A percentile compares a stretch with the other conserved stretches of the same genome.
These are phyloP conservation scores for Meandrusa payeni DNA, from an alignment of 2,888 invertebrate genomes.

Conservation along the genomic window DNA sequence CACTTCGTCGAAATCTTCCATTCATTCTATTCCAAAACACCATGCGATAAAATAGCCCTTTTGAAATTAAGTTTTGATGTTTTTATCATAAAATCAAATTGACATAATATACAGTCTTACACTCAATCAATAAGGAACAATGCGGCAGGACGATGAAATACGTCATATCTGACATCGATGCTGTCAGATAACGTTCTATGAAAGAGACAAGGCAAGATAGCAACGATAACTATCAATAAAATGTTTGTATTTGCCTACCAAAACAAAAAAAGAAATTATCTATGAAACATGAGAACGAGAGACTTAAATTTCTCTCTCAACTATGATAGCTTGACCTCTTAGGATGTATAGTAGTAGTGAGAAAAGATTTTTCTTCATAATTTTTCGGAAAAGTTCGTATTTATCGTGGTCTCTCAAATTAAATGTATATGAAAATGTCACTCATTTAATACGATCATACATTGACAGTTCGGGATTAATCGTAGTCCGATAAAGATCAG, in stretches of 20 bases:
- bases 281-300: too few relatives aligned
- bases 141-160: not conserved
- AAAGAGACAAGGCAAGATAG: slow-evolving; percentile 45
- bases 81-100: slow-evolving; percentile 13
- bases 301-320: too few relatives aligned
- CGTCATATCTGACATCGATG: not conserved
- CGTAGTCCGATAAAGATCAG: too few relatives aligned
- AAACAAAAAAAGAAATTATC: too few relatives aligned
- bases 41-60: not conserved
- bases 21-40: not conserved
- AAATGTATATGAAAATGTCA: too few relatives aligned
- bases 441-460: too few relatives aligned
- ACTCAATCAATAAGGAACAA: slow-evolving; percentile 19
- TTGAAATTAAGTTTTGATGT: not conserved
- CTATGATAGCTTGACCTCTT: too few relatives aligned
- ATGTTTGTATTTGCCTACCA: slow-evolving; percentile 25
- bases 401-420: too few relatives aligned
- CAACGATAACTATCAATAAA: slow-evolving; percentile 34
- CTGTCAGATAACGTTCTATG: slow-evolving; percentile 34
- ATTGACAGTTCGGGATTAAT: too few relatives aligned
- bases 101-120: slow-evolving; percentile 23
- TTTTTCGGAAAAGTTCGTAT: too few relatives aligned
- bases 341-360: too few relatives aligned
- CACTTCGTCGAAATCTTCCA: not conserved
- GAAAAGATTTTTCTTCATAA: too few relatives aligned